phyloP scores from a whole-genome alignment of 2,888 invertebrate species.

The Leucophenga montana region DNA sequence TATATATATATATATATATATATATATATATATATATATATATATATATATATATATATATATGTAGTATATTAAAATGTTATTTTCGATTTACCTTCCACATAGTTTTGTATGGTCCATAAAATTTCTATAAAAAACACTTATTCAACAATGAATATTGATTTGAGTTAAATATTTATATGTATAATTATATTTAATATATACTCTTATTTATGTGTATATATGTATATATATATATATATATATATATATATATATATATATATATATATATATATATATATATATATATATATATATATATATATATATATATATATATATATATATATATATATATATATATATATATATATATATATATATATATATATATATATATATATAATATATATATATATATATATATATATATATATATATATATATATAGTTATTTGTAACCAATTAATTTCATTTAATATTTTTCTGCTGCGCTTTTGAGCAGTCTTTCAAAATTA shows the following conservation, averaged over 20 bases:
- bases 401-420: too few species aligned
- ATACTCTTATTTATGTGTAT: constrained; percentile 26
- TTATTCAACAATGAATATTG: constrained; percentile 26
- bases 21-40: constrained; percentile 29
- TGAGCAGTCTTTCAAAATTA: not conserved
- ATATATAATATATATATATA: constrained; percentile 21
- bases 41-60: not conserved
- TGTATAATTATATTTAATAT: constrained; percentile 30
- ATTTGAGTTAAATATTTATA: constrained; percentile 19
- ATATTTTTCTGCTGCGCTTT: constrained; percentile 8
- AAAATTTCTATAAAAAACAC: constrained; percentile 56
- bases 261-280: constrained; percentile 17
- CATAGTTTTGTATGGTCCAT: constrained; percentile 51
- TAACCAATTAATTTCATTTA: constrained; percentile 3
- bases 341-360: constrained; percentile 26
- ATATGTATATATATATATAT: constrained; percentile 36
- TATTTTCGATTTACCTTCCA: not conserved
- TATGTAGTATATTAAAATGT: constrained; percentile 15
- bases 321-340: constrained; percentile 25
- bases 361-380: constrained; percentile 23
- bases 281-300: constrained; percentile 29
- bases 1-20: constrained; percentile 6
- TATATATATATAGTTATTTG: constrained; percentile 33
- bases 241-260: constrained; percentile 36
- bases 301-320: constrained; percentile 22